phyloP scores from a whole-genome alignment of 2,888 invertebrate species.

The Chelonus formosanus region DNA sequence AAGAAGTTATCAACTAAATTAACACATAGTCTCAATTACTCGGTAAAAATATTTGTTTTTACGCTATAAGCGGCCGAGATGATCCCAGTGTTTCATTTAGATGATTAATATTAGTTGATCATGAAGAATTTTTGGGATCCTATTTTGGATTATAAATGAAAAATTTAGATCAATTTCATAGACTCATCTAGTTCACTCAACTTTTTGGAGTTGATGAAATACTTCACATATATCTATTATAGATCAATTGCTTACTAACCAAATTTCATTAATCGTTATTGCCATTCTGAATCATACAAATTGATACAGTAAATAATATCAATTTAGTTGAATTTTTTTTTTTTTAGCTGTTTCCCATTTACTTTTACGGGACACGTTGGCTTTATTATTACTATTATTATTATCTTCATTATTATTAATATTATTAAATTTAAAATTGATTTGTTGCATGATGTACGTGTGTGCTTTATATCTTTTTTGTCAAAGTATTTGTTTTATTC shows the following conservation, averaged over 20 bases:
- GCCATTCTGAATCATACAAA: conserved; percentile 42
- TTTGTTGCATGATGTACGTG: no score
- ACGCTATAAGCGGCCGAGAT: background rate
- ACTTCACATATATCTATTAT: conserved; percentile 38
- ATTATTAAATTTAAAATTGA: no score
- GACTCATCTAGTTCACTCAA: conserved; percentile 5
- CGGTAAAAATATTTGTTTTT: background rate
- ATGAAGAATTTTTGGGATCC: conserved; percentile 44
- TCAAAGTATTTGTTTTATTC: no score
- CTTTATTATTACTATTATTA: conserved; percentile 53
- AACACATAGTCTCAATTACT: background rate
- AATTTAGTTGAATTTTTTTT: conserved; percentile 55
- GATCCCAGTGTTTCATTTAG: background rate
- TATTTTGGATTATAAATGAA: conserved; percentile 35
- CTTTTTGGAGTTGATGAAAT: background rate
- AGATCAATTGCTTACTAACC: conserved; percentile 56
- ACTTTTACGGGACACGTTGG: conserved; percentile 57
- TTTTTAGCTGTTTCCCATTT: conserved; percentile 55
- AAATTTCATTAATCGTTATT: conserved; percentile 55
- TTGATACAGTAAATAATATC: conserved; percentile 38
- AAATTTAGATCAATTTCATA: conserved; percentile 42
- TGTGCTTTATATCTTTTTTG: no score
- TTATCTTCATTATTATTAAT: no score
- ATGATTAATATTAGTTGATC: conserved; percentile 15
- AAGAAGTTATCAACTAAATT: background rate